Base-by-base conservation (phyloP, 2,797 vertebrate genomes). In the Pygocentrus nattereri region DNA sequence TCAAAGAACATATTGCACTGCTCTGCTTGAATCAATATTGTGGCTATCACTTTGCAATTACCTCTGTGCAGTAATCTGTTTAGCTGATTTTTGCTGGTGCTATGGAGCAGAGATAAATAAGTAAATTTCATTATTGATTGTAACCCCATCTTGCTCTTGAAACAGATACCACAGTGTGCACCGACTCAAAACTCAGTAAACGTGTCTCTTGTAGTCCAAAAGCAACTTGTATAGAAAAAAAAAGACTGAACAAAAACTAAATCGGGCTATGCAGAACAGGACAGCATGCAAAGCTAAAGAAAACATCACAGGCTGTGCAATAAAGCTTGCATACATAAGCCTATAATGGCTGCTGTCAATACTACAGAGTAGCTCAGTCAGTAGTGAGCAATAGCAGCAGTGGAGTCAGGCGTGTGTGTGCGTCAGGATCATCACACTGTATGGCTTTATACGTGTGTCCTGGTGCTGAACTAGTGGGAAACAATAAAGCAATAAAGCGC, bases 51-150 rank as follows among this genome's bases (percentile, higher is more conserved):
- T 81, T 72, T 73, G 49, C 68, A 76, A 77, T 82, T 79, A 74
- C 77, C 47, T 69, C 64, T 65, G 47, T 6, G 13, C 74, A 18
- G 69, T 77, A 74, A 82, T 85, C 77, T 25, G 49, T 85, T 85
- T 78, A 85, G 62, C 77, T 80, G 58, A 70, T 16, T 65, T n/a
- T 56, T 58, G 34, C 62, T 61, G 74, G 34, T 76, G 62, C 69
- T 77, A 67, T 31, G 71, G 73, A 79, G 50, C 71, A 44, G 4
- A 71, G 52, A 67, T 67, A 78, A 85, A 81, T 78, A 75, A 58
- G 52, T 25, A 71, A 10, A 77, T 74, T 30, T 41, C 30, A 65
- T 34, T 75, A 83, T 74, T 6, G 69, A 83, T 52, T 69, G 21
- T 41, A 61, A 58, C 75, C 38, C 67, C 65, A 41, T 41, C 54